Evolutionary conservation across 2,113 vertebrate species (phyloP), one percentile per base, ranked within the genome.

Genomic region (Ramphastos sulfuratus): DNA sequence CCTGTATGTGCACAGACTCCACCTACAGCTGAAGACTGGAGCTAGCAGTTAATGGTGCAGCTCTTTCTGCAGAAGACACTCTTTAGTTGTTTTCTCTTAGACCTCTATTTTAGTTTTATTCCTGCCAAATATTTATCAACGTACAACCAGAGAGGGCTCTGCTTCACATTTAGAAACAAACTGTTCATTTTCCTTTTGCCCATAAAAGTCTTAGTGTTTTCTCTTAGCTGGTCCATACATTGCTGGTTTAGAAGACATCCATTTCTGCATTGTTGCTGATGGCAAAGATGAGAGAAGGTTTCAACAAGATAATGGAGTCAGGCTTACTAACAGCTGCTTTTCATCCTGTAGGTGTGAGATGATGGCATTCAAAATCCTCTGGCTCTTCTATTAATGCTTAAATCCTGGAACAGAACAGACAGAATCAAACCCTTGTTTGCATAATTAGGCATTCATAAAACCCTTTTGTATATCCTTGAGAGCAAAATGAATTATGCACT

Each of bases 351-450:
- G 75, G 31, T 52, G 70, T 4, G 12, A 82, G 48, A 82, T 20
- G 19, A n/a, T 72, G 56, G 70, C 48, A 70, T 94, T 84, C 54
- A 25, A 7, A 31, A 39, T 65, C 39, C 33, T 10, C 4, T 1
- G 2, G 76, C 20, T 84, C 85, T 85, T 85, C 83, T 48, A 6
- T 54, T 56, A 12, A 20, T 10, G 35, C 44, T 90, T 93, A 63
- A 83, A 92, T 50, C 88, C 88, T 93, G 63, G 58, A 96, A 93
- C 64, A 95, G 81, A 89, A 8, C 30, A 85, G 52, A 87, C 71
- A 86, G 33, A 86, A 67, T 54, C 83, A 88, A 77, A 64, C 13
- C 10, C 17, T 35, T 75, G 23, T 90, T 84, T 81, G 44, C 30
- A 10, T 60, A 72, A 90, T 61, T 83, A 60, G 84, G 24, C 19